Base-by-base conservation (phyloP, 2,113 vertebrate genomes). In the Pollachius pollachius region DNA sequence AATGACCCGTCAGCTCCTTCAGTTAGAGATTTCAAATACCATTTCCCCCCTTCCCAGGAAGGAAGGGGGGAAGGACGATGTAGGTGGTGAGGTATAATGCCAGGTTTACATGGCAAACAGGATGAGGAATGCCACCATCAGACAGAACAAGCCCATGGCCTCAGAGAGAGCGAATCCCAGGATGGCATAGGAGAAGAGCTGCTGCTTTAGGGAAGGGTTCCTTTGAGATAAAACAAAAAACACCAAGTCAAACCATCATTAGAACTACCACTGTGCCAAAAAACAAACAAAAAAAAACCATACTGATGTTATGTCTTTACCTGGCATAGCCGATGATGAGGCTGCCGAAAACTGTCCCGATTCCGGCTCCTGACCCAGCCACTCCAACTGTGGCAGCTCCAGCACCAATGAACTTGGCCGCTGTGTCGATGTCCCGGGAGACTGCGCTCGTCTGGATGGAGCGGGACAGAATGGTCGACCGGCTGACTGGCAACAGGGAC, bases 91-190 rank as follows among this genome's bases (percentile, higher is more conserved):
- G 58, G 19, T 12, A 56, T 15, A 57, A 61, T 30, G 67, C 37
- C 48, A 61, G 64, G 56, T 82, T 88, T 87, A 93, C 92, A 93
- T 93, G 82, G 92, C 92, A 16, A 93, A 93, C 64, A 93, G 86
- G 83, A 93, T 93, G 65, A 93, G 91, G 86, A 93, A 93, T 1
- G 92, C 92, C 88, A 93, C 92, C 92, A 93, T 93, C 84, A 93
- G 77, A 91, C 92, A 93, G 85, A 93, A 93, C 17, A 93, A 90
- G 69, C 92, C 92, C 92, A 93, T 93, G 52, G 92, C 92, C 74
- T 93, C 92, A 76, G 92, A 93, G 67, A 93, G 76, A 23, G 92
- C 92, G 6, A 93, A 93, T 13, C 92, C 92, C 85, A 93, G 80
- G 88, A 93, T 93, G 78, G 92, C 92, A 0, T 93, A 93, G 52